phyloP scores from a whole-genome alignment of 2,113 vertebrate genomes.

The Salvelinus namaycush region DNA sequence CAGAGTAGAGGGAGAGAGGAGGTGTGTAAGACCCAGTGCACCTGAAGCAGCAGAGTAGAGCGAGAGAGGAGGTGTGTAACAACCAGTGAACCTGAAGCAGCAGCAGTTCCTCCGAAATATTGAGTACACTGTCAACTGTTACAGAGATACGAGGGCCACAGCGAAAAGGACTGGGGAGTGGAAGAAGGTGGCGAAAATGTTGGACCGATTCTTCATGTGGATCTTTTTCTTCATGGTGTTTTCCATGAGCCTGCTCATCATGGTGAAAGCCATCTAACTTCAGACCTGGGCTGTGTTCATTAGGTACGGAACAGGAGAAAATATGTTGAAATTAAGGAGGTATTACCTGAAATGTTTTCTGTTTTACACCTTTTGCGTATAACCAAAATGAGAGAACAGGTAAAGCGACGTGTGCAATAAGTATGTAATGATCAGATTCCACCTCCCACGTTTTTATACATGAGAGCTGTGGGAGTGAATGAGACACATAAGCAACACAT shows the following conservation, averaged over 20 bases:
- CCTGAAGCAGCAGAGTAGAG: constrained; percentile 60
- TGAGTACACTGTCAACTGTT: constrained; percentile 79
- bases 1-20: constrained; percentile 36
- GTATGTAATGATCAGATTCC: too few species aligned
- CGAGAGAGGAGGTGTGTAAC: constrained; percentile 36
- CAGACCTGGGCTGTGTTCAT: constrained; percentile 71
- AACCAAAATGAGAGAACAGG: too few species aligned
- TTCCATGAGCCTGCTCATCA: too few species aligned
- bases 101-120: constrained; percentile 73
- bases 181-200: too few species aligned
- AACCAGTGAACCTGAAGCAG: constrained; percentile 35
- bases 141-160: constrained; percentile 78
- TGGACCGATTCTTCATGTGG: too few species aligned
- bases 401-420: too few species aligned
- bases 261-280: constrained; percentile 79
- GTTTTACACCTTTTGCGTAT: too few species aligned
- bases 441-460: too few species aligned
- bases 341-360: constrained; percentile 76
- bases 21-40: constrained; percentile 37
- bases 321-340: constrained; percentile 85
- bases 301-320: constrained; percentile 78
- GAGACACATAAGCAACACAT: too few species aligned
- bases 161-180: constrained; percentile 67
- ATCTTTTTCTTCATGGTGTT: too few species aligned
- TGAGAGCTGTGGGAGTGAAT: too few species aligned